Evolutionary conservation across 2,888 invertebrate genomes (phyloP), one percentile per base, ranked within the genome.

Genomic region (Meloe dianella): DNA sequence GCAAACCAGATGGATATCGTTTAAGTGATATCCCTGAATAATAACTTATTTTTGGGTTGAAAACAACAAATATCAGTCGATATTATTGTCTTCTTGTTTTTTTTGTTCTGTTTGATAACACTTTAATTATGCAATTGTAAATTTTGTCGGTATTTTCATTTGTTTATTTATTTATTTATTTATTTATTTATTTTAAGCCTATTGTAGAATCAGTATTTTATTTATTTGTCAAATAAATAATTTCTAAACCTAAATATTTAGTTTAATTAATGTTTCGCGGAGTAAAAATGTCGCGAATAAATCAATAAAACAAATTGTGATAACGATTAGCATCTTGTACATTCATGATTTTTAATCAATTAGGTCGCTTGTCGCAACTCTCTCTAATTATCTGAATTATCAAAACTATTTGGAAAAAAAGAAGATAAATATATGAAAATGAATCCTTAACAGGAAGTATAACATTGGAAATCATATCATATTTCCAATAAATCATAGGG

Each of bases 1-100:
- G 92, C 6, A 86, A 86, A 51, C 85, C 86, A 0, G 88, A 87
- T 0, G 90, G 90, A 17, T 86, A 89, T 35, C 84, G 84, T 22
- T 84, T 89, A 17, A 87, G 86, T 70, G 88, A 87, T 71, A 85
- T 89, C 74, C 89, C 89, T 0, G 86, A 86, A 72, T 88, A 75
- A 71, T 8, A 4, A 12, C 14, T 12, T 47, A 14, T 14, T 47
- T 20, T 20, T 9, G 9, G 0, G 8, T 4, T 2, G 9, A 17
- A 1, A 20, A 20, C n/a, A 12, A 20, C 17, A 10, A 20, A 47
- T 6, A 41, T 41, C n/a, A 17, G 6, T 8, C 6, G 1, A 5
- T n/a, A n/a, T n/a, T n/a, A n/a, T n/a, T n/a, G n/a, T n/a, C n/a
- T n/a, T n/a, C n/a, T n/a, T n/a, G n/a, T 41, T 41, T n/a, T 41